Conservation (phyloP, 2,797 vertebrate species). For the Pangasius sanitwongsei region DNA sequence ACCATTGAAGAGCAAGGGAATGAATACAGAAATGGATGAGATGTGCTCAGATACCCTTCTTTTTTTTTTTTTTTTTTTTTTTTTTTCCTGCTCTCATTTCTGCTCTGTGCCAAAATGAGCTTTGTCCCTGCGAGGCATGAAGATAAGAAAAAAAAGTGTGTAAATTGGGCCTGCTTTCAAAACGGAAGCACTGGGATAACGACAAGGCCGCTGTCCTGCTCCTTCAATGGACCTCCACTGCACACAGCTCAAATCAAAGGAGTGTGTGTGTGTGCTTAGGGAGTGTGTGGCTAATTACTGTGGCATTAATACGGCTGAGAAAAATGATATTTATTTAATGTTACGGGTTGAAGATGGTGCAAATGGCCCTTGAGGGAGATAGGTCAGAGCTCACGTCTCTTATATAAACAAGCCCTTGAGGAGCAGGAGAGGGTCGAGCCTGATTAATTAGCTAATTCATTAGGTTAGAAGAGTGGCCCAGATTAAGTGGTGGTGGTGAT, state of each 20-base stretch:
- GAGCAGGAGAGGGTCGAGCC: constrained; percentile 73
- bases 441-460: constrained; percentile 85
- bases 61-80: background rate
- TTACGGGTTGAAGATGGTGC: constrained; percentile 72
- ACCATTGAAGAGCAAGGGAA: constrained; percentile 77
- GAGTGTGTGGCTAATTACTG: constrained; percentile 75
- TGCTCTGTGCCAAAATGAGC: constrained; percentile 72
- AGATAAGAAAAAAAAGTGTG: constrained; percentile 74
- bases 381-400: constrained; percentile 74
- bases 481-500: constrained; percentile 55
- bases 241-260: background rate
- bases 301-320: constrained; percentile 73
- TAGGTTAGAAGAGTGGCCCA: constrained; percentile 79
- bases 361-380: constrained; percentile 74
- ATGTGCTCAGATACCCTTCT: constrained; percentile 74
- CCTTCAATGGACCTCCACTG: background rate
- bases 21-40: constrained; percentile 72
- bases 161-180: constrained; percentile 74
- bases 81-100: constrained; percentile 70
- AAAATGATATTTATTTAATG: constrained; percentile 82
- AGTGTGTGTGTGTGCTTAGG: constrained; percentile 46
- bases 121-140: constrained; percentile 74
- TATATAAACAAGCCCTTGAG: constrained; percentile 80
- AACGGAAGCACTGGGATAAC: constrained; percentile 62
- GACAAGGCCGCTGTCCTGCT: background rate